These are phyloP conservation scores for Illadopsis cleaveri DNA, from an alignment of 2,113 vertebrate species.

Conservation along the genomic window DNA sequence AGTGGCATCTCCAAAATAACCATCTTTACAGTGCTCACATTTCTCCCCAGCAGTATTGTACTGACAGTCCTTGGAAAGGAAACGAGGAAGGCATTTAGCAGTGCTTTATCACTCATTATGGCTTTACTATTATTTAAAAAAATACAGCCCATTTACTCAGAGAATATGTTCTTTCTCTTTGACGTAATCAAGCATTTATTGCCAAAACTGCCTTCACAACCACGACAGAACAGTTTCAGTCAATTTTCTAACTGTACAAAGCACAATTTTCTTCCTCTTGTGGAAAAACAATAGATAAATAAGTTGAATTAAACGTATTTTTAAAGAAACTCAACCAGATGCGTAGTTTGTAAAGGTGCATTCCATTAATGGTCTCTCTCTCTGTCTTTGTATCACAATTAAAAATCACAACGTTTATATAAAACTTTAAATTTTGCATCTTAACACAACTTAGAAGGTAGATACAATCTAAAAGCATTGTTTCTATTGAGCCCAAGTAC, in stretches of 20 bases:
- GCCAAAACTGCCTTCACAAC: neutral
- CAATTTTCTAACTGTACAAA: neutral
- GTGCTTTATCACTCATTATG: neutral
- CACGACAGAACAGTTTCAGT: neutral
- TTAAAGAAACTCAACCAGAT: neutral
- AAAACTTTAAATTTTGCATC: neutral
- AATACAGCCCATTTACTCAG: neutral
- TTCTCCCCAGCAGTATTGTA: constrained; percentile 86
- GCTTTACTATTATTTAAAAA: neutral
- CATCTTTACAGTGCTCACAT: constrained; percentile 89
- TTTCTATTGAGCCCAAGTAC: neutral
- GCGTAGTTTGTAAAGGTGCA: neutral
- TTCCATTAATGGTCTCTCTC: neutral
- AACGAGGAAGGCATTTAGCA: constrained; percentile 20
- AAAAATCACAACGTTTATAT: neutral
- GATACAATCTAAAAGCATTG: neutral
- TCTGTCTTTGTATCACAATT: neutral
- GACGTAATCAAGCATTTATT: neutral
- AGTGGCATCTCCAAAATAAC: constrained; percentile 82
- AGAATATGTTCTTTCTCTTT: neutral
- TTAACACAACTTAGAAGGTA: neutral
- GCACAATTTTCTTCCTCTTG: neutral
- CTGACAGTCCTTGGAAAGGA: constrained; percentile 82
- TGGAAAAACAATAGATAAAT: neutral
- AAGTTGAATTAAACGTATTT: neutral